phyloP scores from a whole-genome alignment of 1,140 invertebrate genomes.

The Pogonomyrmex barbatus region DNA sequence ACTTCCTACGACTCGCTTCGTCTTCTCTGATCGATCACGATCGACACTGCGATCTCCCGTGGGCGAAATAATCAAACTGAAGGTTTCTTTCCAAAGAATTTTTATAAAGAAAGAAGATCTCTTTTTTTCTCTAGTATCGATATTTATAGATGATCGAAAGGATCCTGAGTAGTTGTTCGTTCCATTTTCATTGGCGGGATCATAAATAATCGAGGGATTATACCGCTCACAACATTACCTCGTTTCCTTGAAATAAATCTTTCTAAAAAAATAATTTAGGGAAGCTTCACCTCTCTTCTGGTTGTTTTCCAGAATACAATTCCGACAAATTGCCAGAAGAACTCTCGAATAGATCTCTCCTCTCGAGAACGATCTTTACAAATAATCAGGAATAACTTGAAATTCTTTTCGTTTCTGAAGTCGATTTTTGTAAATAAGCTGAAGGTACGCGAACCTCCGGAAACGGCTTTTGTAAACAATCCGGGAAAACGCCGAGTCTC shows the following conservation, averaged over 20 bases:
- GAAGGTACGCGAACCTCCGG: background rate
- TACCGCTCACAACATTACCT: background rate
- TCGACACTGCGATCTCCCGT: background rate
- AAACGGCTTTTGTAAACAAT: slow-evolving; percentile 23
- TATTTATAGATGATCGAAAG: slow-evolving; percentile 43
- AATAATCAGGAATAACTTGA: slow-evolving; percentile 8
- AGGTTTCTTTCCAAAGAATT: background rate
- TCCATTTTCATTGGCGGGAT: background rate
- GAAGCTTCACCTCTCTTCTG: slow-evolving; percentile 3
- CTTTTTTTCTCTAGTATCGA: background rate
- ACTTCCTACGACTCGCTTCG: background rate
- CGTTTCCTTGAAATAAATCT: slow-evolving; percentile 32
- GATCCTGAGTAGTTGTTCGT: background rate
- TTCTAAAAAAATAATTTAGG: slow-evolving; percentile 21
- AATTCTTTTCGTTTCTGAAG: slow-evolving; percentile 9
- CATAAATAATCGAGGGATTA: slow-evolving; percentile 44
- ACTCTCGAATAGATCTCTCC: background rate
- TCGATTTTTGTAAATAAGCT: slow-evolving; percentile 30
- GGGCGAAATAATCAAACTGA: background rate
- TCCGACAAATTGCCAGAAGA: background rate
- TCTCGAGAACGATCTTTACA: background rate
- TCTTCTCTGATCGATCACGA: background rate
- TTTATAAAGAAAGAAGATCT: background rate
- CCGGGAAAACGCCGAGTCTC: background rate
- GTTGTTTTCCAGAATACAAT: background rate